These are phyloP conservation scores for Rhabdomys dilectus DNA, from an alignment of 2,113 vertebrate species.

Conservation along the genomic window DNA sequence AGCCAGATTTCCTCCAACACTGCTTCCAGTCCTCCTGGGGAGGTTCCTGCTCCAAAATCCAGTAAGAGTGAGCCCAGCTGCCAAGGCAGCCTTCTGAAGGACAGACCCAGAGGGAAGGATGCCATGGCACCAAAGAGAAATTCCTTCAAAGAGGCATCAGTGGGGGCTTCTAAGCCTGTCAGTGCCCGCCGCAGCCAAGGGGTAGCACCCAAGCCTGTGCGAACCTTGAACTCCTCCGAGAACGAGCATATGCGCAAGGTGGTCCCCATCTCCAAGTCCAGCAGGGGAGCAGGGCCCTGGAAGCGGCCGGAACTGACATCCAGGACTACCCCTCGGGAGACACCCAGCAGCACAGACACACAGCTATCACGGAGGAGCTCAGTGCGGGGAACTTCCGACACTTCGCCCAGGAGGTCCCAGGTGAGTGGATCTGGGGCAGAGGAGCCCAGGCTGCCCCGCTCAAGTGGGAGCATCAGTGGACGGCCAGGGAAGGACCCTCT, in stretches of 20 bases:
- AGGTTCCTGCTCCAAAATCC: slow-evolving; percentile 67
- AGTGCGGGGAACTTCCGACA: slow-evolving; percentile 88
- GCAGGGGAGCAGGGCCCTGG: slow-evolving; percentile 79
- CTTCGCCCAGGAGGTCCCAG: slow-evolving; percentile 84
- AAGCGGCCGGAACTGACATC: slow-evolving; percentile 84
- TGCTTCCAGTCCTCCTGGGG: slow-evolving; percentile 77
- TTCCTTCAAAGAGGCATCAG: slow-evolving; percentile 82
- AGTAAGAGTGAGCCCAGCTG: slow-evolving; percentile 80
- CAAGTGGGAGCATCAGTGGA: slow-evolving; percentile 51
- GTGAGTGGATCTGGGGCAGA: slow-evolving; percentile 90
- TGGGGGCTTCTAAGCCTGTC: slow-evolving; percentile 72
- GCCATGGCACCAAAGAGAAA: slow-evolving; percentile 83
- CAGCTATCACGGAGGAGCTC: slow-evolving; percentile 88
- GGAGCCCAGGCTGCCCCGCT: slow-evolving; percentile 88
- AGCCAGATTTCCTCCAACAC: slow-evolving; percentile 86
- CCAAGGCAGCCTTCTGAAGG: slow-evolving; percentile 75
- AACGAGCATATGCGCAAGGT: slow-evolving; percentile 94
- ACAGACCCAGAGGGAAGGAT: slow-evolving; percentile 85
- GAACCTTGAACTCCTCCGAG: slow-evolving; percentile 91
- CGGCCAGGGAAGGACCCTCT: slow-evolving; percentile 87
- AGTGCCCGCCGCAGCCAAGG: slow-evolving; percentile 66
- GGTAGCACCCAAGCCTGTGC: slow-evolving; percentile 80
- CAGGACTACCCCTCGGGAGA: slow-evolving; percentile 81
- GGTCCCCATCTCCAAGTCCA: slow-evolving; percentile 92
- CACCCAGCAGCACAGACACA: slow-evolving; percentile 72